Base-by-base conservation (phyloP, 2,113 vertebrate species). In the Hystrix brachyura region DNA sequence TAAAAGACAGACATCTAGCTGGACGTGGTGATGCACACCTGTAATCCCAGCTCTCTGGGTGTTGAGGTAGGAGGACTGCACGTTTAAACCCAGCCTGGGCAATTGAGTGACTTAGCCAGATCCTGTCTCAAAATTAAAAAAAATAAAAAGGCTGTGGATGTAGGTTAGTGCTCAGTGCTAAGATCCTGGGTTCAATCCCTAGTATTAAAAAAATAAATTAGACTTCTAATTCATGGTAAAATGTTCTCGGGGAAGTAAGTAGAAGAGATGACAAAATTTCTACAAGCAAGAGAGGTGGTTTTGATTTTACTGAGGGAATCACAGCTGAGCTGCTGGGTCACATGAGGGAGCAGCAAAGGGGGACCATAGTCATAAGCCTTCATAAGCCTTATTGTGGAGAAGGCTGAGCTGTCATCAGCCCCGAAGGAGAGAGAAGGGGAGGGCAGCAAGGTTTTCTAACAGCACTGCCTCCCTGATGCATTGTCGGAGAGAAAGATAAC, bases 401-500 rank as follows among this genome's bases (percentile, higher is more conserved):
- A 98, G 94, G 97, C 97, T 96, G 96, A 97, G 97, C 97, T 91
- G 79, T 98, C 97, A 91, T 97, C 97, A 96, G 87, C 38, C 92
- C 94, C 97, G 92, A 93, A 86, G 88, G 95, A 94, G 93, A 90
- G 90, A 96, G 98, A 97, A 90, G 90, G 96, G 92, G 71, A 1
- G 78, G 93, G 97, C 97, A 93, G 94, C 94, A 72, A 51, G 91
- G 84, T 96, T 96, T 95, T 96, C 94, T 97, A 84, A 97, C 97
- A 98, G 97, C 76, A 7, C 94, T 97, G 94, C 97, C 76, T 98
- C 95, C 82, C 95, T 98, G 96, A 96, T 98, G 97, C 98, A 98
- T 98, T 98, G 98, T 98, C 98, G 97, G 98, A 97, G 97, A 95
- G 98, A 98, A 98, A 98, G 98, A 98, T 98, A 97, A 93, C 95